Percentiles rank a stretch among this genome's conserved stretches.
Evolutionary conservation across 2,888 invertebrate genomes (phyloP).

Genomic region (Ochropacha duplaris): DNA sequence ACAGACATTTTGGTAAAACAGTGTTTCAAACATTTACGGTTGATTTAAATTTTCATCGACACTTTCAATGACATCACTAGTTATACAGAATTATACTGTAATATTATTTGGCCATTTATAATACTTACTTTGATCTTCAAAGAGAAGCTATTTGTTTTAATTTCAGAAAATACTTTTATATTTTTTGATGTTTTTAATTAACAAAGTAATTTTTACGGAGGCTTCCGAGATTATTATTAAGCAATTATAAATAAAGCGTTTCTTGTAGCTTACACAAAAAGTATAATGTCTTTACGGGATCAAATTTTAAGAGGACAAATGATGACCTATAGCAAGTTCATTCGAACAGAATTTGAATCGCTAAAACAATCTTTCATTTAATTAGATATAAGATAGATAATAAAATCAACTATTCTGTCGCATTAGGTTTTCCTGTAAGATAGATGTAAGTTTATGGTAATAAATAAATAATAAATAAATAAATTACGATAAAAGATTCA

Average conservation of each 20-base stretch:
- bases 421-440: no score
- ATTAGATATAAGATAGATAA: no score
- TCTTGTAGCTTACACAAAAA: neutral
- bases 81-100: conserved; percentile 47
- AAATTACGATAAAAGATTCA: no score
- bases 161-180: conserved; percentile 19
- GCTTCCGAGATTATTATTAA: neutral
- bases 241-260: neutral
- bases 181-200: conserved; percentile 3
- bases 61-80: conserved; percentile 30
- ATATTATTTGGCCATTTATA: conserved; percentile 62
- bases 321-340: neutral
- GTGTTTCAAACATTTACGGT: no score
- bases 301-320: neutral
- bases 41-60: conserved; percentile 8
- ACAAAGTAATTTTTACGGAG: neutral
- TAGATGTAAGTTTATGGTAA: no score
- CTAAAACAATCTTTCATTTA: no score
- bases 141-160: conserved; percentile 37
- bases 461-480: no score
- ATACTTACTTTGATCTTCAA: conserved; percentile 65
- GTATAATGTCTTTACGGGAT: no score
- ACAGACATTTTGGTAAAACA: no score
- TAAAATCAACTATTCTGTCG: no score
- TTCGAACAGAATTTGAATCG: neutral